phyloP scores from a whole-genome alignment of 2,113 vertebrate species.

The Eurystomus gularis region DNA sequence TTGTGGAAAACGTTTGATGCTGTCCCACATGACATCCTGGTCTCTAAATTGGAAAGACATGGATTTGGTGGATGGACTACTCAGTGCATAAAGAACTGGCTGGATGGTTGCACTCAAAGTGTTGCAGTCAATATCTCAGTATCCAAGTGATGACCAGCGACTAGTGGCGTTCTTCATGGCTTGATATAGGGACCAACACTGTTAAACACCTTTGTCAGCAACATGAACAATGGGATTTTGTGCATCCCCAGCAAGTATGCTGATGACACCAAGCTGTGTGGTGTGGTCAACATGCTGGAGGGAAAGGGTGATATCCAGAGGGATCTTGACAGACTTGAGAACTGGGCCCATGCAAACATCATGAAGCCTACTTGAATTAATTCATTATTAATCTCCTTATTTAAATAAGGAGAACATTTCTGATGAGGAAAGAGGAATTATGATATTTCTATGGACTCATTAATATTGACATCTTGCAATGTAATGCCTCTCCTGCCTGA shows the following conservation, averaged over 20 bases:
- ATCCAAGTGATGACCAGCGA: not conserved
- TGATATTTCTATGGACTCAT: not conserved
- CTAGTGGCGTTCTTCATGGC: not conserved
- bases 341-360: not conserved
- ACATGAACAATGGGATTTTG: not conserved
- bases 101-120: not conserved
- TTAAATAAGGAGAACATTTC: not conserved
- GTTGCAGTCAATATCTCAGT: not conserved
- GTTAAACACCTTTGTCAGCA: not conserved
- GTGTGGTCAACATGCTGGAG: not conserved
- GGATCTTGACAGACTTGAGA: not conserved
- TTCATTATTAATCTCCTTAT: no score
- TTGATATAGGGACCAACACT: not conserved
- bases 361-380: not conserved
- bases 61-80: not conserved
- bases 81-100: not conserved
- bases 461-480: not conserved
- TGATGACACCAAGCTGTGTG: not conserved
- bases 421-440: not conserved
- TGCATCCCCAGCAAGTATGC: not conserved
- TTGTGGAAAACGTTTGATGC: not conserved
- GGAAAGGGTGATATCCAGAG: not conserved
- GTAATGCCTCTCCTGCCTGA: not conserved
- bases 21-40: not conserved
- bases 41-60: not conserved